phyloP scores from a whole-genome alignment of 2,888 invertebrate species.

The Ormyrus pomaceus region DNA sequence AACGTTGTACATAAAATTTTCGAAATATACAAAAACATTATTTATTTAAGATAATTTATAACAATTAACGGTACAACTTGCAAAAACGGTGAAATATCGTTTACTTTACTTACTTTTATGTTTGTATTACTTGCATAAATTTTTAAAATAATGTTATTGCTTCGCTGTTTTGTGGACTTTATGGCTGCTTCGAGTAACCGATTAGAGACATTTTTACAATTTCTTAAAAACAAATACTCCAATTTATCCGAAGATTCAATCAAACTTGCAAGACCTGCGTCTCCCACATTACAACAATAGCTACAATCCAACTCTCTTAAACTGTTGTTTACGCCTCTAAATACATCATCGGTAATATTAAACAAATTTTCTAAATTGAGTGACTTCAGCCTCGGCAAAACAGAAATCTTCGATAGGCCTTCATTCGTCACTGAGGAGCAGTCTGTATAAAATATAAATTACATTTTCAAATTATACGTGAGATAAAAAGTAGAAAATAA shows the following conservation, averaged over 20 bases:
- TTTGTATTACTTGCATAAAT: slow-evolving; percentile 17
- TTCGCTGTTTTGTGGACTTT: slow-evolving; percentile 30
- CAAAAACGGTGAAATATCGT: slow-evolving; percentile 22
- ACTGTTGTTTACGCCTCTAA: slow-evolving; percentile 3
- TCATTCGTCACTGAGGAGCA: slow-evolving; percentile 31
- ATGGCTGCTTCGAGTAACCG: slow-evolving; percentile 33
- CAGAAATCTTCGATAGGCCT: slow-evolving; percentile 24
- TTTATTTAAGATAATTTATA: not conserved
- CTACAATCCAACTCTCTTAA: slow-evolving; percentile 38
- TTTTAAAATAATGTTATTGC: slow-evolving; percentile 29
- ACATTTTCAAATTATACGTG: not conserved
- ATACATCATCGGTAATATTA: slow-evolving; percentile 40
- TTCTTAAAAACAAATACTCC: slow-evolving; percentile 21
- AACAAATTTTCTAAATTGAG: slow-evolving; percentile 13
- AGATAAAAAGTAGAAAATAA: not conserved
- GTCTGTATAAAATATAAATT: slow-evolving; percentile 11
- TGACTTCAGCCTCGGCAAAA: slow-evolving; percentile 11
- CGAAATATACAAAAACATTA: not conserved
- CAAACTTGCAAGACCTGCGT: slow-evolving; percentile 16
- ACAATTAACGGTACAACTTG: slow-evolving; percentile 22
- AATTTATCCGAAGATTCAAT: slow-evolving; percentile 27
- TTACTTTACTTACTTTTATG: not conserved
- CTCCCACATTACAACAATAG: slow-evolving; percentile 22
- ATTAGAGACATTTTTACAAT: slow-evolving; percentile 31
- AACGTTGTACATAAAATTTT: not conserved